Evolutionary conservation across 1,140 invertebrate species (phyloP).

Genomic region (Drosophila gunungcola): DNA sequence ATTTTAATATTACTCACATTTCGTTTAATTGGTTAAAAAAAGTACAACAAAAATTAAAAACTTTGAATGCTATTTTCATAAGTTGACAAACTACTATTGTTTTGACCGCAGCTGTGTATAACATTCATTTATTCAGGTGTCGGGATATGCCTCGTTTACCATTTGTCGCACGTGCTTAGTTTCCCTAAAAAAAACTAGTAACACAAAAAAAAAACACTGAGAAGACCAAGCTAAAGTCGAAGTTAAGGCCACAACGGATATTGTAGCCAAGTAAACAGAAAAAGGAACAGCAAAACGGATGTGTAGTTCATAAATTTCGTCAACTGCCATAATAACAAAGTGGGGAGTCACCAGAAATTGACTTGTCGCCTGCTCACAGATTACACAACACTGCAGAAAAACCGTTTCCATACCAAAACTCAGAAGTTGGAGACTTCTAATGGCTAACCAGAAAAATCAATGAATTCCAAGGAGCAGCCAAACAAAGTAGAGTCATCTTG

Average conservation of each 20-base stretch:
- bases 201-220: neutral
- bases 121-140: slow-evolving; percentile 52
- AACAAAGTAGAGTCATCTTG: slow-evolving; percentile 38
- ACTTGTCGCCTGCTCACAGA: slow-evolving; percentile 73
- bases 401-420: slow-evolving; percentile 2
- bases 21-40: neutral
- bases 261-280: slow-evolving; percentile 69
- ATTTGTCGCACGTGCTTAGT: slow-evolving; percentile 65
- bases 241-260: slow-evolving; percentile 59
- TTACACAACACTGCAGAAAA: slow-evolving; percentile 63
- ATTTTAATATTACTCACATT: too few species aligned
- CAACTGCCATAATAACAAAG: slow-evolving; percentile 80
- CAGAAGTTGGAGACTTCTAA: neutral
- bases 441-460: slow-evolving; percentile 40
- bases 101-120: neutral
- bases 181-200: slow-evolving; percentile 43
- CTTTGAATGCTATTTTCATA: too few species aligned
- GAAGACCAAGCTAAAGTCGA: slow-evolving; percentile 11
- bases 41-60: neutral
- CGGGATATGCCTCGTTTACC: slow-evolving; percentile 42
- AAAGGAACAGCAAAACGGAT: slow-evolving; percentile 65
- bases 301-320: slow-evolving; percentile 83
- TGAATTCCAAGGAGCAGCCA: slow-evolving; percentile 27
- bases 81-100: neutral
- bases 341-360: slow-evolving; percentile 59